Percentiles rank a stretch among this genome's conserved stretches.
These are phyloP conservation scores for Ochotona curzoniae DNA, from an alignment of 2,113 vertebrate species.

Conservation along the genomic window DNA sequence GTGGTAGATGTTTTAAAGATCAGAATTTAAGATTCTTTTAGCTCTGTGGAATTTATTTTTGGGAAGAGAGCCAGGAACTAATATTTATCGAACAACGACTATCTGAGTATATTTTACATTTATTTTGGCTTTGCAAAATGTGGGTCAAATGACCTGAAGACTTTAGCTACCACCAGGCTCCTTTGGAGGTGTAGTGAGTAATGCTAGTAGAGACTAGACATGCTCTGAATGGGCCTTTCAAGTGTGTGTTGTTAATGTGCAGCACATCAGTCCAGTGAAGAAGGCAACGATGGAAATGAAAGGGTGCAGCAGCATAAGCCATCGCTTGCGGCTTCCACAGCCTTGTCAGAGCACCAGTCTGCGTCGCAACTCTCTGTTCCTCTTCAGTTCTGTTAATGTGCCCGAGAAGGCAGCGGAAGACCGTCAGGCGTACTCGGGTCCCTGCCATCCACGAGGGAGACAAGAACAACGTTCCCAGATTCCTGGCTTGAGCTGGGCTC, in stretches of 20 bases:
- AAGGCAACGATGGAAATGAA: background rate
- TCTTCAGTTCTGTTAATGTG: too few species aligned
- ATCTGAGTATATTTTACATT: background rate
- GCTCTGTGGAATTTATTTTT: background rate
- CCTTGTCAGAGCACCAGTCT: too few species aligned
- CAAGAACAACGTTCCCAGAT: too few species aligned
- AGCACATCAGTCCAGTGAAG: fast-evolving
- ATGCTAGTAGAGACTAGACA: background rate
- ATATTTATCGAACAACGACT: background rate
- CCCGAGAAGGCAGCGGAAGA: too few species aligned
- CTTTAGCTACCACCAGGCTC: background rate
- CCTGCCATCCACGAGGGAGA: too few species aligned
- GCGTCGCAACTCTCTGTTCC: too few species aligned
- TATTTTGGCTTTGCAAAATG: background rate
- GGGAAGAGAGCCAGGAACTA: background rate
- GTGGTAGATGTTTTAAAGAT: background rate
- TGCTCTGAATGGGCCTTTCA: background rate
- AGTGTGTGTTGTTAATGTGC: fast-evolving
- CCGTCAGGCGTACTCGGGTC: too few species aligned
- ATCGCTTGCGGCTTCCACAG: too few species aligned
- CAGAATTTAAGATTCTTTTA: background rate
- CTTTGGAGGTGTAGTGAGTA: background rate
- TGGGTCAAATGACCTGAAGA: background rate
- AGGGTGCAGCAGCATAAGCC: too few species aligned
- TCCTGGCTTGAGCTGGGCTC: too few species aligned